phyloP scores from a whole-genome alignment of 2,888 invertebrate species.

The Archips xylosteana region DNA sequence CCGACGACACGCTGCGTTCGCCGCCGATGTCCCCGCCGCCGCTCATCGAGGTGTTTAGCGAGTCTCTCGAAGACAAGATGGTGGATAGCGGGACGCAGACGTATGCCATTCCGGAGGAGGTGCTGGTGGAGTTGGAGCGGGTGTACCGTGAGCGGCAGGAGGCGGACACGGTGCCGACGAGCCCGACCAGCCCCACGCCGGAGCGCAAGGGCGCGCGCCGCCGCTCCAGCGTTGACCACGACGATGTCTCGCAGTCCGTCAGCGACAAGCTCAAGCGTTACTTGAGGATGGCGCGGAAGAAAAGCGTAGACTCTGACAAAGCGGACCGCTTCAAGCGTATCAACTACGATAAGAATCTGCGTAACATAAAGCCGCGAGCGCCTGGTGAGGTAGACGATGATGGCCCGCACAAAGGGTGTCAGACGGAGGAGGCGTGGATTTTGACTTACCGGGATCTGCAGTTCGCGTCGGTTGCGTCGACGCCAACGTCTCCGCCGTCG shows the following conservation, averaged over 20 bases:
- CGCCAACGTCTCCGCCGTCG: conserved; percentile 83
- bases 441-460: conserved; percentile 75
- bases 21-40: conserved; percentile 87
- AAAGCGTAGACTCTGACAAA: conserved; percentile 93
- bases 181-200: conserved; percentile 73
- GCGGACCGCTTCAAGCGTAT: conserved; percentile 94
- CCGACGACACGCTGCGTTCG: conserved; percentile 61
- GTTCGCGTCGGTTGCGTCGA: conserved; percentile 70
- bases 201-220: conserved; percentile 82
- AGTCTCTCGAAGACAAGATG: conserved; percentile 84
- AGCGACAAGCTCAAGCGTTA: conserved; percentile 95
- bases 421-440: conserved; percentile 92
- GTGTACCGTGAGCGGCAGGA: conserved; percentile 77
- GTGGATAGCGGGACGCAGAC: conserved; percentile 87
- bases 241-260: conserved; percentile 94
- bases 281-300: conserved; percentile 94
- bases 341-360: conserved; percentile 93
- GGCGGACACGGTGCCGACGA: conserved; percentile 73
- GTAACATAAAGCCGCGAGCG: conserved; percentile 93
- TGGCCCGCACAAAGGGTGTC: conserved; percentile 90
- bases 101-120: conserved; percentile 83
- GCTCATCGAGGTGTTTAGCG: conserved; percentile 88
- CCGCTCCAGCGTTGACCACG: conserved; percentile 92
- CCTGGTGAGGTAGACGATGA: conserved; percentile 93
- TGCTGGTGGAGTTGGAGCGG: conserved; percentile 79